Percentiles rank a stretch among this genome's conserved stretches.
Evolutionary conservation across 2,797 vertebrate species (phyloP).

Genomic region (Pseudocheirus occidentalis): DNA sequence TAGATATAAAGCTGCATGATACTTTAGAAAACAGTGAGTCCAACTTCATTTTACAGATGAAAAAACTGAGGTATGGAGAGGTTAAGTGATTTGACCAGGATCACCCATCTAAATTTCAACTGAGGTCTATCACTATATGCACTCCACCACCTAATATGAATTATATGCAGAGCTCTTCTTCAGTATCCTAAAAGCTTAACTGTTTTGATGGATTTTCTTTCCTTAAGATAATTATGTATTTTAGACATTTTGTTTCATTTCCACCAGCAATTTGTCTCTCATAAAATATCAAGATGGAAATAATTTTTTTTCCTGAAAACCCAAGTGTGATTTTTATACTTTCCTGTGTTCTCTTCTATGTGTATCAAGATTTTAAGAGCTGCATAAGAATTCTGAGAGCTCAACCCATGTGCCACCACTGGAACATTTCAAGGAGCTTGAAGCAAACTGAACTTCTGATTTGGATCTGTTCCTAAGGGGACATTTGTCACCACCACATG

Average conservation of each 20-base stretch:
- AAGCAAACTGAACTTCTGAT: constrained; percentile 77
- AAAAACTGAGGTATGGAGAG: background rate
- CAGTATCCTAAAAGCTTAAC: background rate
- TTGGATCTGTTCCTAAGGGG: constrained; percentile 79
- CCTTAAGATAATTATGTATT: background rate
- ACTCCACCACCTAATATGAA: background rate
- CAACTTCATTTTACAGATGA: background rate
- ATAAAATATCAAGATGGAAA: constrained; percentile 48
- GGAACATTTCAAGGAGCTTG: constrained; percentile 65
- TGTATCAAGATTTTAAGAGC: constrained; percentile 23
- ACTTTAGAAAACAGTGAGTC: background rate
- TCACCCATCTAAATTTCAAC: background rate
- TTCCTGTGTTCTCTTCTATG: background rate
- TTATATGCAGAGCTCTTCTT: background rate
- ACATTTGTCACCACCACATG: constrained; percentile 79
- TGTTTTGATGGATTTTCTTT: background rate
- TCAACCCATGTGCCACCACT: constrained; percentile 66
- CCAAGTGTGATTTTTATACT: background rate
- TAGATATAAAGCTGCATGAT: background rate
- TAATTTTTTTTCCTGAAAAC: constrained; percentile 34
- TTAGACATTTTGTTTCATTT: background rate
- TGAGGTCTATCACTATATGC: background rate
- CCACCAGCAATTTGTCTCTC: constrained; percentile 14
- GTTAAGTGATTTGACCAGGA: background rate
- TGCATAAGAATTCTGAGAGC: constrained; percentile 19